Evolutionary conservation across 2,113 vertebrate genomes (phyloP).

Genomic region (Galbula dea): DNA sequence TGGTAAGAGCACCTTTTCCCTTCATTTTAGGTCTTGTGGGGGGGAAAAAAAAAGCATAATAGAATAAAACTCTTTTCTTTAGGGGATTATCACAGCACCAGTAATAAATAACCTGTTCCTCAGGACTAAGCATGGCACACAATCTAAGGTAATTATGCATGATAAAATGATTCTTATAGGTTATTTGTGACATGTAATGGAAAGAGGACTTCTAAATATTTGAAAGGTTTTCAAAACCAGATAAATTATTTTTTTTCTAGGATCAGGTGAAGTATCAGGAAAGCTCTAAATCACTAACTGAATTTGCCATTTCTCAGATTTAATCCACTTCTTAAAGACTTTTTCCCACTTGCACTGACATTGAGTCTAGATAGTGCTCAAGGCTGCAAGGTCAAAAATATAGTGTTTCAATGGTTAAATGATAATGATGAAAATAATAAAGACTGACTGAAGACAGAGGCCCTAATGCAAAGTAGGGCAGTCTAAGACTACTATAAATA

Average conservation of each 20-base stretch:
- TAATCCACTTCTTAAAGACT: not conserved
- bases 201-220: not conserved
- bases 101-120: not conserved
- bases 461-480: not conserved
- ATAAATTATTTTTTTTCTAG: not conserved
- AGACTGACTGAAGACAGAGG: not conserved
- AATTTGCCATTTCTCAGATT: not conserved
- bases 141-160: not conserved
- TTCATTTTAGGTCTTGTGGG: not conserved
- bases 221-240: not conserved
- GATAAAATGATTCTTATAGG: not conserved
- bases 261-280: not conserved
- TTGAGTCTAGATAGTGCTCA: not conserved
- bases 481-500: not conserved
- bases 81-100: not conserved
- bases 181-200: not conserved
- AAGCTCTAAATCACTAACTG: not conserved
- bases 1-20: not conserved
- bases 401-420: not conserved
- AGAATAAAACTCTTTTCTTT: not conserved
- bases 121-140: not conserved
- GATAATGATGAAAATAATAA: not conserved
- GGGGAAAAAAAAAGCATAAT: not conserved
- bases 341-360: not conserved
- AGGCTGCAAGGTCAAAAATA: not conserved